Evolutionary conservation across 2,797 vertebrate species (phyloP), one percentile per base, ranked within the genome.

Genomic region (Peromyscus eremicus): DNA sequence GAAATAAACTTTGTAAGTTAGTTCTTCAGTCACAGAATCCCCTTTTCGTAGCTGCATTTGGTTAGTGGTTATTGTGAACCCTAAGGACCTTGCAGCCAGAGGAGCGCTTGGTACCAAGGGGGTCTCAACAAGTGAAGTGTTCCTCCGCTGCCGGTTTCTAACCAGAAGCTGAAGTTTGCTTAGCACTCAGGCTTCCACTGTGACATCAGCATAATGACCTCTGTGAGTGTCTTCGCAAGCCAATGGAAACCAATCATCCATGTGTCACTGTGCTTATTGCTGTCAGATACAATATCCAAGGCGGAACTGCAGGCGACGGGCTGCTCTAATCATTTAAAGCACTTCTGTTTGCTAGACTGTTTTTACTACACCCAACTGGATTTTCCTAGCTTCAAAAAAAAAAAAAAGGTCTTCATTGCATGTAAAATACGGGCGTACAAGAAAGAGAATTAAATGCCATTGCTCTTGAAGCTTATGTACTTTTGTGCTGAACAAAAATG

Each of bases 1-100:
- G 37, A 85, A 95, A 77, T 76, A 64, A 91, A 91, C 81, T 82
- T 68, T 57, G 37, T 92, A 93, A 84, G 34, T 80, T 40, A 94
- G 0, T 73, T 94, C 34, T 40, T 90, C 32, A 21, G 23, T 88
- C 46, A 89, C 12, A 55, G 3, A 16, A 64, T 6, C 4, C 34
- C 16, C 14, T 6, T 25, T 87, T 92, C 52, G 5, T 13, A 68
- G 19, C 60, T 43, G 81, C 6, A 14, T 5, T 25, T 19, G 2
- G 0, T 16, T 68, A 66, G 13, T 49, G 23, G 52, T n/a, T 55
- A 68, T 19, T 52, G 12, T 25, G 12, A 43, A 9, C 10, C 55
- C n/a, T 17, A 21, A 55, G 76, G 27, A 62, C 32, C 55, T 17
- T 25, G 29, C 37, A 37, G 49, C 16, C 14, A 73, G 13, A 82